phyloP scores from a whole-genome alignment of 2,797 vertebrate species.

The Semaprochilodus insignis region DNA sequence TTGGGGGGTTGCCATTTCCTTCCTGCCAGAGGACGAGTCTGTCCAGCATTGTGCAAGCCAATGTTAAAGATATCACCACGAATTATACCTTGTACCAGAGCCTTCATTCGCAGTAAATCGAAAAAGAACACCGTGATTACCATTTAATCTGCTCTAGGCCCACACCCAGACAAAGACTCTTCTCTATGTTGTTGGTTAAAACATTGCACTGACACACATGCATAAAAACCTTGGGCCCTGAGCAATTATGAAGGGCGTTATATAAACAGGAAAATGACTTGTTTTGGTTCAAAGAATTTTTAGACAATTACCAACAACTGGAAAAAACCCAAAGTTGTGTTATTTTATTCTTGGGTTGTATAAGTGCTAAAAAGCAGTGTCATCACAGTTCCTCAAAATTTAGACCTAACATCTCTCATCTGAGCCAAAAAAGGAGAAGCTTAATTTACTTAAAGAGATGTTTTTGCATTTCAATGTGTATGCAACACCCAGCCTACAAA shows the following conservation, averaged over 20 bases:
- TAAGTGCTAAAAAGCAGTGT: conserved; percentile 46
- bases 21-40: conserved; percentile 71
- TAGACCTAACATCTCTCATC: conserved; percentile 22
- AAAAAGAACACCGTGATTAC: conserved; percentile 30
- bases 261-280: neutral
- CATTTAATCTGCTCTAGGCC: conserved; percentile 38
- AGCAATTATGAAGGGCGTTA: conserved; percentile 7
- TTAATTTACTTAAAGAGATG: conserved; percentile 37
- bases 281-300: neutral
- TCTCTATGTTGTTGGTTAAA: conserved; percentile 24
- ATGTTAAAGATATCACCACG: conserved; percentile 67
- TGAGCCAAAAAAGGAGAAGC: conserved; percentile 50
- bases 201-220: conserved; percentile 6
- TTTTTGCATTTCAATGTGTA: conserved; percentile 17
- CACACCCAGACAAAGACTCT: conserved; percentile 32
- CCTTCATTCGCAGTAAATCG: conserved; percentile 13
- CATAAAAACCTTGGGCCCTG: conserved; percentile 2
- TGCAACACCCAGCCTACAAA: conserved; percentile 22
- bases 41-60: conserved; percentile 64
- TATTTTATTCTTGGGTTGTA: neutral
- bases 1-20: conserved; percentile 75
- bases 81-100: conserved; percentile 52
- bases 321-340: neutral
- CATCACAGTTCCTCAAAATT: conserved; percentile 35
- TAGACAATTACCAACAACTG: neutral